Evolutionary conservation across 2,113 vertebrate genomes (phyloP), one percentile per base, ranked within the genome.

Genomic region (Pantherophis guttatus): DNA sequence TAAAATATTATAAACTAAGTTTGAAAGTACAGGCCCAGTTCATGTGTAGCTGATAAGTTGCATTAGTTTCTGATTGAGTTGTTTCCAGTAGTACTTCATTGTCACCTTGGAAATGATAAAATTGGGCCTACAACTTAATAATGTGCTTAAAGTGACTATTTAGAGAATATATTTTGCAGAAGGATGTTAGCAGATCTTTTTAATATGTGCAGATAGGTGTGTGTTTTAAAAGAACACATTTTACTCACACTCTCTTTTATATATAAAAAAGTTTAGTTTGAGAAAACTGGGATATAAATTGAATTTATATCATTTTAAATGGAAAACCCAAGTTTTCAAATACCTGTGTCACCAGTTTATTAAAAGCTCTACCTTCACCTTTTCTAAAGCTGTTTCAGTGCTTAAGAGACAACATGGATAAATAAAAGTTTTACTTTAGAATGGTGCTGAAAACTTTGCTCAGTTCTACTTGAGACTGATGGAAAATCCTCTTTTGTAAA

Each of bases 401-500:
- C 65, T 54, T 62, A 88, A 86, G 89, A 88, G 75, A 26, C 5
- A 89, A 0, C 26, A 0, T 33, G 91, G 90, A 54, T 33, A 88
- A 53, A 8, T 94, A 89, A 65, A 70, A 95, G 44, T 81, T 93
- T 53, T 48, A 92, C 86, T 91, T 90, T 57, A 94, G 57, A 48
- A 55, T 75, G n/a, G 53, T 44, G n/a, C 26, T 19, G 10, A 52
- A 33, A 86, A 17, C n/a, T 86, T 91, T 89, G 29, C 58, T 85
- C 12, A 17, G 29, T 81, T 95, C 55, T 90, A 81, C 4, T 17
- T 59, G 39, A 48, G 50, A 93, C 53, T 93, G 1, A 65, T 92
- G 13, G 91, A 92, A 53, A 53, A 91, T 95, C n/a, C 57, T 95
- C 62, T 52, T 94, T 62, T 90, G 33, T 87, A 92, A 92, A 24